Evolutionary conservation across 2,113 vertebrate species (phyloP).

Genomic region (Tenebrosternarchus preto): DNA sequence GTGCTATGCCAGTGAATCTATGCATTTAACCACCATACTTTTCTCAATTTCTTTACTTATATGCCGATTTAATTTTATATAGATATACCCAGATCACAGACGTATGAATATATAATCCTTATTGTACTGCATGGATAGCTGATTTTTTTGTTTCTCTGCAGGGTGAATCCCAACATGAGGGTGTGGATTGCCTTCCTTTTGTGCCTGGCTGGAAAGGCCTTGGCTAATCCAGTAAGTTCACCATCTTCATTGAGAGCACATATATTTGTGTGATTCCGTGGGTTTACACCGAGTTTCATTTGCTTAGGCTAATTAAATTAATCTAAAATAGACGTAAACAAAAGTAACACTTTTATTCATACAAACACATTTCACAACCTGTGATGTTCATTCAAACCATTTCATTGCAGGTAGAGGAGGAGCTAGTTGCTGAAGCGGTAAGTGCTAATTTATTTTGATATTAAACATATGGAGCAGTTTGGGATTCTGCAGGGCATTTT

Average conservation of each 20-base stretch:
- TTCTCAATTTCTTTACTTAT: not conserved
- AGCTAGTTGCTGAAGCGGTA: slow-evolving; percentile 66
- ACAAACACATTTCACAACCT: not conserved
- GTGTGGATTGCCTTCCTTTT: slow-evolving; percentile 92
- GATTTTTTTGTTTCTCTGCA: slow-evolving; percentile 53
- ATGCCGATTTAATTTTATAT: not conserved
- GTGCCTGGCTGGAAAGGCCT: slow-evolving; percentile 89
- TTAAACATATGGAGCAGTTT: slow-evolving; percentile 1
- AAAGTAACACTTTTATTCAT: slow-evolving; percentile 10
- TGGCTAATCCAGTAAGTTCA: slow-evolving; percentile 88
- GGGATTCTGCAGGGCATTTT: not conserved
- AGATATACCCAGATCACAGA: not conserved
- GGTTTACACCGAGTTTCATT: slow-evolving; percentile 33
- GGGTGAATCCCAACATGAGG: slow-evolving; percentile 85
- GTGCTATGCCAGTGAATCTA: not conserved
- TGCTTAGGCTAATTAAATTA: slow-evolving; percentile 19
- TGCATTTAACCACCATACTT: not conserved
- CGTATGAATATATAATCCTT: not conserved
- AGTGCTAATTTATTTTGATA: slow-evolving; percentile 40
- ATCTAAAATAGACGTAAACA: not conserved
- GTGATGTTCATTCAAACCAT: not conserved
- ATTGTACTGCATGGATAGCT: not conserved
- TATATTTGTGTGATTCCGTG: slow-evolving; percentile 18
- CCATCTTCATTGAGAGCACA: not conserved
- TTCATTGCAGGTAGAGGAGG: slow-evolving; percentile 71